These are phyloP conservation scores for Philhelius pedissequus DNA, from an alignment of 2,888 invertebrate species.

Conservation along the genomic window DNA sequence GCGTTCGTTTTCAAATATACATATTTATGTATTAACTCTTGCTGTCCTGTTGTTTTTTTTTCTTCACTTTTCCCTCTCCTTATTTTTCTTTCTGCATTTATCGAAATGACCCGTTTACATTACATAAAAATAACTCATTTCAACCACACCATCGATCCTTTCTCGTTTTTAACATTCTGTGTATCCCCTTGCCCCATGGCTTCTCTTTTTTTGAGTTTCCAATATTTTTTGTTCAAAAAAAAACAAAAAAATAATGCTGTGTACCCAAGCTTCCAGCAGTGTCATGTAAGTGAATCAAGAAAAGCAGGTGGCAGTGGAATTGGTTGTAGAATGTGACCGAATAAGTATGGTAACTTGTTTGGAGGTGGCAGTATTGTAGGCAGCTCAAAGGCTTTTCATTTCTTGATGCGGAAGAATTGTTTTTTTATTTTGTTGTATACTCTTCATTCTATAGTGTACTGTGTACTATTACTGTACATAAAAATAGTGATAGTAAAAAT, in stretches of 20 bases:
- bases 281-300: slow-evolving; percentile 3
- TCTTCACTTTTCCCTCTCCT: background rate
- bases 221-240: too few relatives aligned
- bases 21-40: background rate
- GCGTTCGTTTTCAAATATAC: background rate
- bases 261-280: background rate
- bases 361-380: background rate
- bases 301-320: slow-evolving; percentile 42
- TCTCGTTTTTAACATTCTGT: slow-evolving; percentile 36
- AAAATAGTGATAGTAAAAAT: background rate
- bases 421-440: slow-evolving; percentile 18
- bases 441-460: background rate
- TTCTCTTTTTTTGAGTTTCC: background rate
- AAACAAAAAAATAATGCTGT: too few relatives aligned
- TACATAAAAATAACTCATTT: background rate
- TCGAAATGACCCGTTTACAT: slow-evolving; percentile 40
- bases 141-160: slow-evolving; percentile 15
- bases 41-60: background rate
- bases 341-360: slow-evolving; percentile 18
- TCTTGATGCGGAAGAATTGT: slow-evolving; percentile 35
- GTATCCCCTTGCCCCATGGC: background rate
- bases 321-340: slow-evolving; percentile 30
- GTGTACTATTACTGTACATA: too few relatives aligned
- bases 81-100: slow-evolving; percentile 12
- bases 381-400: slow-evolving; percentile 2